These are phyloP conservation scores for Allenopithecus nigroviridis DNA, from an alignment of 2,797 vertebrate genomes.

Conservation along the genomic window DNA sequence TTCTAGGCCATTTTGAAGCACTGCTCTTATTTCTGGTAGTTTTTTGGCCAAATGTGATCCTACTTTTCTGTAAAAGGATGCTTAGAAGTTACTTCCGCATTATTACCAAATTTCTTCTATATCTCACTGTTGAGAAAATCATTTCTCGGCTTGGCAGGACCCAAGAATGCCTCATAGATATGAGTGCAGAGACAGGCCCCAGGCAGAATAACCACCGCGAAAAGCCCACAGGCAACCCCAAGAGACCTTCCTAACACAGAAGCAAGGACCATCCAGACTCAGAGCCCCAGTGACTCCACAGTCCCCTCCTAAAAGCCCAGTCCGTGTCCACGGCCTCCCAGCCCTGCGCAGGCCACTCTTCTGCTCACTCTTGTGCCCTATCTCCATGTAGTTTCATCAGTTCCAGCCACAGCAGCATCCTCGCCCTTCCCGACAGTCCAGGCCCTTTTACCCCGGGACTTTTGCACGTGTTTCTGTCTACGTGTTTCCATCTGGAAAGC, in stretches of 20 bases:
- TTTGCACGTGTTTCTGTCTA: too few species aligned
- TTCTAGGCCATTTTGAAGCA: too few species aligned
- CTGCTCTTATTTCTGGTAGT: not conserved
- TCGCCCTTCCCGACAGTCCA: rapidly evolving
- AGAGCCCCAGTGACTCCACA: not conserved
- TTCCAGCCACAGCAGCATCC: too few species aligned
- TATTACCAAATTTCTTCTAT: not conserved
- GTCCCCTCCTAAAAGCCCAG: not conserved
- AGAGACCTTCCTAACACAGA: rapidly evolving
- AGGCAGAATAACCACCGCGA: not conserved
- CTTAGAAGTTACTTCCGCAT: not conserved
- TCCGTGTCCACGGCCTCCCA: rapidly evolving
- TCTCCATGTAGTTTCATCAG: not conserved
- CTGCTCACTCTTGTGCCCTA: not conserved
- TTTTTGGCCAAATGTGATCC: not conserved
- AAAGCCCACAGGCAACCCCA: rapidly evolving
- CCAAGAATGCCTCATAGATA: not conserved
- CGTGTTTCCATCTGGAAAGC: not conserved
- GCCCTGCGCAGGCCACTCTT: rapidly evolving
- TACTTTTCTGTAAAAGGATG: not conserved
- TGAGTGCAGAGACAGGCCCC: not conserved
- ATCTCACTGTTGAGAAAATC: not conserved
- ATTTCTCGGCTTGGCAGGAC: not conserved
- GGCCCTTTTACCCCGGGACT: not conserved
- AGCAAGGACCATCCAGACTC: too few species aligned